Conservation (phyloP, 1,140 invertebrate genomes). For the Drosophila azteca region DNA sequence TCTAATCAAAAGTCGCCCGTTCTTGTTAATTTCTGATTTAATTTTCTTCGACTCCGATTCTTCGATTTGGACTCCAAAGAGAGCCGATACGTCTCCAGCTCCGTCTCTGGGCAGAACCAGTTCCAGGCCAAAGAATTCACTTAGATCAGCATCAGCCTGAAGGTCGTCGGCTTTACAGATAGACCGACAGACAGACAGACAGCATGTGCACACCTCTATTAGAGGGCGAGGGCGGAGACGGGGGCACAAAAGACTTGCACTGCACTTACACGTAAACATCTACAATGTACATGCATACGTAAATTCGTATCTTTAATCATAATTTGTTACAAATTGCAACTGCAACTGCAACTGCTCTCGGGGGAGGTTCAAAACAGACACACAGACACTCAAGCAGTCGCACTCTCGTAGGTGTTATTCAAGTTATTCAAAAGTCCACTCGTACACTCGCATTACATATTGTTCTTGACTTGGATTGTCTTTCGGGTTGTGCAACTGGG, state of each 20-base stretch:
- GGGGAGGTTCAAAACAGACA: conserved; percentile 4
- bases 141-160: conserved; percentile 43
- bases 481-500: conserved; percentile 55
- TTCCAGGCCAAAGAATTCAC: conserved; percentile 58
- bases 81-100: conserved; percentile 19
- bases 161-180: conserved; percentile 62
- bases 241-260: not conserved
- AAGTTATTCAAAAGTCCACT: conserved; percentile 23
- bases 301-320: conserved; percentile 41
- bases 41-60: conserved; percentile 65
- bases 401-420: conserved; percentile 49
- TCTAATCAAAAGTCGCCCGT: conserved; percentile 69
- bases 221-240: conserved; percentile 42
- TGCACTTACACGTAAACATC: conserved; percentile 24
- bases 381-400: too few species aligned
- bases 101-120: conserved; percentile 53
- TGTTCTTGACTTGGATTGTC: conserved; percentile 50
- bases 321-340: conserved; percentile 56
- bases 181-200: not conserved
- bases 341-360: conserved; percentile 2
- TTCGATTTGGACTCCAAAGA: conserved; percentile 43
- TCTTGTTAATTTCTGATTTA: conserved; percentile 68
- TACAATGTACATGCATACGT: conserved; percentile 15
- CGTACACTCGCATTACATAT: not conserved
- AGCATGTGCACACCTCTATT: conserved; percentile 26